These are phyloP conservation scores for Corvus moneduloides DNA, from an alignment of 2,113 vertebrate genomes.

Conservation along the genomic window DNA sequence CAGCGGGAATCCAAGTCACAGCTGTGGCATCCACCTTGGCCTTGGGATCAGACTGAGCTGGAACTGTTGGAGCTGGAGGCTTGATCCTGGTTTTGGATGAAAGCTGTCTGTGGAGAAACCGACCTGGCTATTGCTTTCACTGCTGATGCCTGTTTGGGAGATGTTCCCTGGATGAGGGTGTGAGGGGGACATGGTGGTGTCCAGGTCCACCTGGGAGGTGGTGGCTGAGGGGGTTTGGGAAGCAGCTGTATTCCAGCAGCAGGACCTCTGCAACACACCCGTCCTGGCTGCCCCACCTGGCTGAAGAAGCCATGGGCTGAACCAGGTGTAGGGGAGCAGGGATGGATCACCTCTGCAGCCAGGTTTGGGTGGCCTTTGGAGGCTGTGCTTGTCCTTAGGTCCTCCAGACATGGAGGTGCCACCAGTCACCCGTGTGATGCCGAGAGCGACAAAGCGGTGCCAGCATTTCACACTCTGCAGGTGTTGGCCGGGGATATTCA, in stretches of 20 bases:
- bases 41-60: background rate
- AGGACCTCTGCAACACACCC: background rate
- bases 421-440: accelerated
- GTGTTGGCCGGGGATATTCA: background rate
- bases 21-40: background rate
- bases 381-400: background rate
- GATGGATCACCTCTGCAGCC: accelerated
- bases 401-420: background rate
- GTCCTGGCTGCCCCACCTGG: accelerated
- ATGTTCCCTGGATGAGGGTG: background rate
- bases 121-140: background rate
- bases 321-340: background rate
- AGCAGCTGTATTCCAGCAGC: background rate
- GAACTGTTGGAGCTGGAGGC: background rate
- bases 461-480: background rate
- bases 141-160: background rate
- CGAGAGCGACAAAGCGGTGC: accelerated
- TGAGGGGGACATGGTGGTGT: background rate
- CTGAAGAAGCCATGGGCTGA: background rate
- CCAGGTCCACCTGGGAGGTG: background rate
- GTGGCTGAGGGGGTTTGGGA: background rate
- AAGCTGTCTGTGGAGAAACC: background rate
- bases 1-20: background rate
- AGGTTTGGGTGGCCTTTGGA: background rate
- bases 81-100: background rate